Evolutionary conservation across 2,113 vertebrate species (phyloP), one percentile per base, ranked within the genome.

Genomic region (Pseudonaja textilis): DNA sequence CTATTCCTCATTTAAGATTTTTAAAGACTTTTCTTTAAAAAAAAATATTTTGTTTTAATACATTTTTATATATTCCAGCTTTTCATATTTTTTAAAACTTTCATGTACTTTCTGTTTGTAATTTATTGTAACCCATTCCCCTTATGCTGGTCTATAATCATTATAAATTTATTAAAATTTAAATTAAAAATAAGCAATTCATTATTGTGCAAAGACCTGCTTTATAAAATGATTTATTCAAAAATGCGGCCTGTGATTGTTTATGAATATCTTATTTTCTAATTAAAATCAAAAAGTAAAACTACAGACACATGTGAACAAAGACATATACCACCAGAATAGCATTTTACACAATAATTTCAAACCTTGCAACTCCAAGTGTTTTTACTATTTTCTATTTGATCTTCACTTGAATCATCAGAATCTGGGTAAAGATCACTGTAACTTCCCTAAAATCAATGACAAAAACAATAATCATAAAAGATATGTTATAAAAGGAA

Each of bases 301-400:
- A 26, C 16, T 81, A n/a, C 26, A 12, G n/a, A 42, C 57, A 25
- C 1, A 85, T 91, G 91, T 93, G 74, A 85, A 47, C 74, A 56
- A 2, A 18, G 56, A 92, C 89, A 93, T 0, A 91, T 87, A 91
- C 89, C 26, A 93, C 5, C 12, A 52, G 45, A 29, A 57, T 18
- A 47, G n/a, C 39, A 91, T 57, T 10, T 87, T 61, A 10, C 45
- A 12, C 5, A 69, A 94, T 11, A 59, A 56, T 50, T 92, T 89
- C 98, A 93, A 96, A 99, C 99, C 99, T 99, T 99, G 98, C 99
- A 99, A 97, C 99, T 99, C 99, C 99, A 99, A 0, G 98, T 98
- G 97, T 99, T 99, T 97, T 99, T 99, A 98, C 99, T 99, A 90
- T 99, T 99, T 96, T 99, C 99, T 89, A 99, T 99, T 97, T 99